Conservation (phyloP, 2,888 invertebrate genomes). For the Scaptomyza polygonia region DNA sequence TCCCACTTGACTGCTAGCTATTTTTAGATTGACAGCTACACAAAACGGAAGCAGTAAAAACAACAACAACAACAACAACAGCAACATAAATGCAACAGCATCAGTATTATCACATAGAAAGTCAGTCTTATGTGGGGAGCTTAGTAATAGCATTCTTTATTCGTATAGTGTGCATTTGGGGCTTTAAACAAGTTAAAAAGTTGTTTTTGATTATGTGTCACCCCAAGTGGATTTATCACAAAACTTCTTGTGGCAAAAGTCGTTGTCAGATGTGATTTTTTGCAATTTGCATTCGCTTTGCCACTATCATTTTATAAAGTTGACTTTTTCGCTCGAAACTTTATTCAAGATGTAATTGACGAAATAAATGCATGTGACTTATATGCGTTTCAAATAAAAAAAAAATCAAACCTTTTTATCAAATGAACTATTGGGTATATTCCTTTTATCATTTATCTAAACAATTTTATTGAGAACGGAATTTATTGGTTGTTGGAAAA, state of each 20-base stretch:
- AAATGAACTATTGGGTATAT: neutral
- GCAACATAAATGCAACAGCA: conserved; percentile 11
- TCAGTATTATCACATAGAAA: conserved; percentile 16
- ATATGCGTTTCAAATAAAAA: neutral
- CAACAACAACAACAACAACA: conserved; percentile 9
- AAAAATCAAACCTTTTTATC: neutral
- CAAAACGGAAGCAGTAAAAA: conserved; percentile 30
- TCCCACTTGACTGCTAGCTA: conserved; percentile 43
- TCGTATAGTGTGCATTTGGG: conserved; percentile 49
- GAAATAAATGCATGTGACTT: conserved; percentile 3
- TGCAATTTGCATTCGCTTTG: conserved; percentile 47
- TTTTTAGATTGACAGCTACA: conserved; percentile 51
- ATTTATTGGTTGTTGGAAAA: neutral
- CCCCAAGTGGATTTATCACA: conserved; percentile 67
- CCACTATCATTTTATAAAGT: conserved; percentile 11
- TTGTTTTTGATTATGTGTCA: conserved; percentile 72
- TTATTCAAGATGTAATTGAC: conserved; percentile 6
- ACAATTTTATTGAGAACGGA: neutral
- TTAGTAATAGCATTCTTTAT: conserved; percentile 57
- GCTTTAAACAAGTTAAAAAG: conserved; percentile 58
- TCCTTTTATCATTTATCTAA: neutral
- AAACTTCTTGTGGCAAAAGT: conserved; percentile 56
- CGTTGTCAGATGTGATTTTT: conserved; percentile 64
- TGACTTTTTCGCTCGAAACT: neutral
- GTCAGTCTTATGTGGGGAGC: conserved; percentile 42